Percentiles rank a stretch among this genome's conserved stretches.
Evolutionary conservation across 2,888 invertebrate genomes (phyloP).

Genomic region (Altica lythri): DNA sequence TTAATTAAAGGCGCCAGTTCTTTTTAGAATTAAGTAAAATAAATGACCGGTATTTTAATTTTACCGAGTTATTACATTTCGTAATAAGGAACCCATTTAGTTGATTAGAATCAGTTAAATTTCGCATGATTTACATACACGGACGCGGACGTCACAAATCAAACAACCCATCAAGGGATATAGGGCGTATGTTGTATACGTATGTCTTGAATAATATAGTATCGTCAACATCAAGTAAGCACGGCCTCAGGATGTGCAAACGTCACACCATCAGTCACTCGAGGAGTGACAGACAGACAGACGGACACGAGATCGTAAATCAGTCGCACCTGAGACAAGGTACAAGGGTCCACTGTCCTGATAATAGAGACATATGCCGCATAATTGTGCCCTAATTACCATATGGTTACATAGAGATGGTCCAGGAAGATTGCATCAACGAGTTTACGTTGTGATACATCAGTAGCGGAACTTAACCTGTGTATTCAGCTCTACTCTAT

Average conservation of each 20-base stretch:
- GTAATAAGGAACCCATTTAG: too few species aligned
- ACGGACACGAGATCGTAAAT: conserved; percentile 48
- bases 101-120: too few species aligned
- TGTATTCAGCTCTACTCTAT: too few species aligned
- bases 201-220: conserved; percentile 37
- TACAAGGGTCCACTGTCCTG: conserved; percentile 52
- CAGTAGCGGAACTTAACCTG: too few species aligned
- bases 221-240: conserved; percentile 21
- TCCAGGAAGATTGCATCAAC: conserved; percentile 23
- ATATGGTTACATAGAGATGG: conserved; percentile 37
- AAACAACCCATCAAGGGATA: conserved; percentile 25
- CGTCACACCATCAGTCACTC: conserved; percentile 51
- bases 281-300: conserved; percentile 40
- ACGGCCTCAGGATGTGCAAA: conserved; percentile 36
- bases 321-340: conserved; percentile 56
- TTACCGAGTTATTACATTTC: too few species aligned
- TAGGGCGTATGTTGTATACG: conserved; percentile 20
- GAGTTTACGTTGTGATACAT: too few species aligned
- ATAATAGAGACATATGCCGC: conserved; percentile 56
- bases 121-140: too few species aligned
- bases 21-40: too few species aligned
- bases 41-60: too few species aligned
- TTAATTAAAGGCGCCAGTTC: too few species aligned
- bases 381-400: conserved; percentile 52
- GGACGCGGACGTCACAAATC: conserved; percentile 33